Evolutionary conservation across 2,888 invertebrate species (phyloP), one percentile per base, ranked within the genome.

Genomic region (Lamproptera curius): DNA sequence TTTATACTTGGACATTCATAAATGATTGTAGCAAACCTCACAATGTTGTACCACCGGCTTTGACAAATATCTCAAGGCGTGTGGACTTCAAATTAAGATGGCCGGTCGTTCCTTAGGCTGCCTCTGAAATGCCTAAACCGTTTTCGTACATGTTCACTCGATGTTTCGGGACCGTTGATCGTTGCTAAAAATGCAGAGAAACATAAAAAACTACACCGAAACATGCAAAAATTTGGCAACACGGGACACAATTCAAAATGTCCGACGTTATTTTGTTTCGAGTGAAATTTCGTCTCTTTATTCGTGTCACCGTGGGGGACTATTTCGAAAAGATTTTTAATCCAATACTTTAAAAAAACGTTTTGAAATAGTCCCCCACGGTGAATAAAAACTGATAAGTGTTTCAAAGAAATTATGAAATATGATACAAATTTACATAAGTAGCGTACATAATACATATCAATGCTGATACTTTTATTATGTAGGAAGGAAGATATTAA

Each of bases 241-340:
- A 63, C 55, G 57, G 52, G 59, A 64, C 62, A 59, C 61, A 56
- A 42, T 26, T 42, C 41, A 42, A 52, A 53, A 53, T 59, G 59
- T 58, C 51, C 42, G 40, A 48, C 33, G 43, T 43, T 55, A n/a
- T 61, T 63, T 61, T 59, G 46, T 52, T 57, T 62, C 66, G 65
- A 68, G 65, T 64, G 56, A 61, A 59, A 64, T 56, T 68, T 58
- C 73, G 73, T 71, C 70, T 68, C 62, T 62, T 76, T 76, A 76
- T 77, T 72, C 75, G 72, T 59, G 73, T 65, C 20, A 20, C 3
- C 20, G 69, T 58, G 62, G 51, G 55, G 45, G 20, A 15, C 55
- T 53, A 68, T 63, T 67, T 61, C 63, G 53, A 36, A 48, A 51
- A 13, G n/a, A n/a, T n/a, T n/a, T 20, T 6, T 20, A 20, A 20